Evolutionary conservation across 2,797 vertebrate species (phyloP), one percentile per base, ranked within the genome.

Genomic region (Bovichtus variegatus): DNA sequence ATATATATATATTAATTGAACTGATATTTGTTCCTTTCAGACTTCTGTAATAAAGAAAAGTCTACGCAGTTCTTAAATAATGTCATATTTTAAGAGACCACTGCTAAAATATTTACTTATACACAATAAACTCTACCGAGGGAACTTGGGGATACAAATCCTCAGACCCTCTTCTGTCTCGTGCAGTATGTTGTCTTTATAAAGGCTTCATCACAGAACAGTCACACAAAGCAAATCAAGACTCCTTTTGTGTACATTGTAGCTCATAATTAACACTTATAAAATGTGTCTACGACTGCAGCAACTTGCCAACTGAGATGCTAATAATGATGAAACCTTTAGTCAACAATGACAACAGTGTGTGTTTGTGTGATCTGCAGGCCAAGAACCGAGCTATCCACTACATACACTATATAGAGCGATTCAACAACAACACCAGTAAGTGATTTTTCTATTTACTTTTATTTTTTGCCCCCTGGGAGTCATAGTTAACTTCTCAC

Each of bases 321-420:
- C 6, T 31, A 6, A 12, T 12, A n/a, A 60, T 18, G 25, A 44
- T 5, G 27, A 12, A 41, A 29, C 16, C 58, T 8, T 12, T 2
- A 41, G 36, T 43, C 8, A 44, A 27, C 27, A 15, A 23, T 27
- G 27, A 16, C 47, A 0, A 63, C 27, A 23, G 0, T 55, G 11
- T 71, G 29, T 58, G 46, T 51, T 29, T 55, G 6, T 74, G 29
- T 85, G 10, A 63, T 27, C 61, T 68, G 16, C 83, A 99, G 98
- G 98, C 98, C 61, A 99, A 98, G 93, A 99, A 99, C 91, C 93
- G 93, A 95, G 98, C 98, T 2, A 80, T 97, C 67, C 95, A 92
- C 70, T 96, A 95, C 91, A 87, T 99, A 68, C 94, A 96, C 79
- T 97, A 95, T 9, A 94, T 98, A 62, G 97, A 99, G 8, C 86